A percentile compares a stretch with the other conserved stretches of the same genome.
These are phyloP conservation scores for Diadophis punctatus DNA, from an alignment of 2,113 vertebrate genomes.

Conservation along the genomic window DNA sequence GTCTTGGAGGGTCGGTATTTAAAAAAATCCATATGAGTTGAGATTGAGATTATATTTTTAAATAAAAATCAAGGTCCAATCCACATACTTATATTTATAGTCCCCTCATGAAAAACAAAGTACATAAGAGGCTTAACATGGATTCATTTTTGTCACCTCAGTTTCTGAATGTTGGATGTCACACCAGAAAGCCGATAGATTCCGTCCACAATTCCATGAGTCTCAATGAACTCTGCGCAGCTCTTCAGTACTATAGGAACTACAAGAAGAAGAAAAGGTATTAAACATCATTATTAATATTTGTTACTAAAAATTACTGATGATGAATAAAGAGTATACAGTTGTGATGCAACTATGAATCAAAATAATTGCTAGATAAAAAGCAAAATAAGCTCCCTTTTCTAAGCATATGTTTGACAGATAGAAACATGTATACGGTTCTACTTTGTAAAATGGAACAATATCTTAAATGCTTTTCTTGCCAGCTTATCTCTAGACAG, in stretches of 20 bases:
- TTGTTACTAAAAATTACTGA: neutral
- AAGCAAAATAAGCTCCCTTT: neutral
- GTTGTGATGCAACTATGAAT: neutral
- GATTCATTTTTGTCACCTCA: constrained; percentile 75
- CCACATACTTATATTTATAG: neutral
- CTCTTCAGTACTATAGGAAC: constrained; percentile 93
- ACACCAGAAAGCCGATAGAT: constrained; percentile 96
- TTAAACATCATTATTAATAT: neutral
- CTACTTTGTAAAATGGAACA: neutral
- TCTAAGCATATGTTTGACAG: neutral
- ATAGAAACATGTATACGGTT: neutral
- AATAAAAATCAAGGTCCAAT: neutral
- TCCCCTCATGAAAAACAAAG: neutral
- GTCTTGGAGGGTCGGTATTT: too few species aligned
- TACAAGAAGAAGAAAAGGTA: constrained; percentile 56
- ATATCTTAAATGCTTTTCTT: neutral
- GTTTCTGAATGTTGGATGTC: constrained; percentile 95
- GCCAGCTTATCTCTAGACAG: neutral
- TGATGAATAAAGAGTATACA: neutral
- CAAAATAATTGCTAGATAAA: neutral
- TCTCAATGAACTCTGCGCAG: constrained; percentile 95
- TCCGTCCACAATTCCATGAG: constrained; percentile 94
- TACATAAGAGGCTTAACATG: neutral
- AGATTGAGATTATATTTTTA: neutral
- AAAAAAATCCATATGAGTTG: too few species aligned